These are phyloP conservation scores for Siniperca scherzeri DNA, from an alignment of 2,797 vertebrate species.

Conservation along the genomic window DNA sequence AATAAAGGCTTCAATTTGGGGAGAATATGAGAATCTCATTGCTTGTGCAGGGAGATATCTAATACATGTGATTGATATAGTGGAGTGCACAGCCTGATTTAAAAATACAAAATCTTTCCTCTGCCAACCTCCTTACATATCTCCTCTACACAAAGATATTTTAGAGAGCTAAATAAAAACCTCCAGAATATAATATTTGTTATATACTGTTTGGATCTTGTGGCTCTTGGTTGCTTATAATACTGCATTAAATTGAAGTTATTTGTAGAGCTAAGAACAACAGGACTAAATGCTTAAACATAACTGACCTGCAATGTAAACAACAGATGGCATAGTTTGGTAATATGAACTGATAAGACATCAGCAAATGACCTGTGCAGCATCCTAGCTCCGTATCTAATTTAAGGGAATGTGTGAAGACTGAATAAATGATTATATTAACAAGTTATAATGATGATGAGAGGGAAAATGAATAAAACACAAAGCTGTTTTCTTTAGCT, in stretches of 20 bases:
- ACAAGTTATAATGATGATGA: conserved; percentile 50
- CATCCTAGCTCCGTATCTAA: conserved; percentile 7
- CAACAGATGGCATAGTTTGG: conserved; percentile 59
- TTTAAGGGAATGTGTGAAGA: conserved; percentile 21
- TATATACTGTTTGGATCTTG: conserved; percentile 21
- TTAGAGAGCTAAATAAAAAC: conserved; percentile 40
- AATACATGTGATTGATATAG: conserved; percentile 66
- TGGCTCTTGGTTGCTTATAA: conserved; percentile 25
- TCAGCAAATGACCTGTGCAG: conserved; percentile 42
- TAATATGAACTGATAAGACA: conserved; percentile 37
- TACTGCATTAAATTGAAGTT: conserved; percentile 15
- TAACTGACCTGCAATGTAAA: conserved; percentile 51
- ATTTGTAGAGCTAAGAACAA: conserved; percentile 31
- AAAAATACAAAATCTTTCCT: conserved; percentile 62
- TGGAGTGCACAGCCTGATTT: conserved; percentile 41
- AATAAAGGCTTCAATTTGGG: conserved; percentile 68
- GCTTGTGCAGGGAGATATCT: conserved; percentile 60
- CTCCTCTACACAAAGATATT: conserved; percentile 45
- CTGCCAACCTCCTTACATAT: conserved; percentile 44
- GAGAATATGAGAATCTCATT: conserved; percentile 69
- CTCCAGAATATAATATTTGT: conserved; percentile 28
- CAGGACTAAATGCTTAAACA: conserved; percentile 25
- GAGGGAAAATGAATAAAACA: conserved; percentile 60
- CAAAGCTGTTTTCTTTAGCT: conserved; percentile 62
- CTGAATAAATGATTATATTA: conserved; percentile 57